Base-by-base conservation (phyloP, 2,113 vertebrate species). In the Halcyon senegalensis region DNA sequence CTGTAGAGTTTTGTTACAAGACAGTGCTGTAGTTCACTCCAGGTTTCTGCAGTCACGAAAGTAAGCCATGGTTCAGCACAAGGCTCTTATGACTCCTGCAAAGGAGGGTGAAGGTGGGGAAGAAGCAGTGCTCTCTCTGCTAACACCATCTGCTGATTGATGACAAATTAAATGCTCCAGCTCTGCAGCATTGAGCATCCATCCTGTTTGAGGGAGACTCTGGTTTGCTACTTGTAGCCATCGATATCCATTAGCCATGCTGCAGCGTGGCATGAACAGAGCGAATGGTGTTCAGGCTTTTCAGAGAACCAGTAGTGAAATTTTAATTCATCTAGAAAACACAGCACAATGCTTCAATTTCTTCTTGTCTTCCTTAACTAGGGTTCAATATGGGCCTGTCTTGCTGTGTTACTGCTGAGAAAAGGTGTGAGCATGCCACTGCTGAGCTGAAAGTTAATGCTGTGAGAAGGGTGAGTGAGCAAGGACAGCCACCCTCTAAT, bases 321-420 rank as follows among this genome's bases (percentile, higher is more conserved):
- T 85, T 70, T 64, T 66, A 84, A 92, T 95, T 94, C 87, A 69
- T 70, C 59, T 70, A 84, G 89, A 93, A 97, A 96, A 73, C 46
- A 41, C 50, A 56, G n/a, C 4, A 21, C 62, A 56, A 94, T 79
- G 44, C 64, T 85, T 60, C 11, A 31, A 37, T 85, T 97, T 92
- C 86, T 95, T 93, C 69, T 88, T 93, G 70, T 79, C 87, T 86
- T 85, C 70, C 62, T 56, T 87, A 92, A 91, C 58, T 63, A 53
- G 56, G 30, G 30, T 67, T 96, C 91, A 78, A 5, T 68, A 28
- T 66, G 50, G 55, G 46, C 8, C 64, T 84, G 73, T 72, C 75
- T 64, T 63, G n/a, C 70, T 62, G 72, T 75, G 80, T 95, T 90
- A 46, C 51, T 58, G 77, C 91, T 44, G 64, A 50, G 89, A 62